Evolutionary conservation across 2,797 vertebrate species (phyloP), one percentile per base, ranked within the genome.

Genomic region (Enteromius argenteus): DNA sequence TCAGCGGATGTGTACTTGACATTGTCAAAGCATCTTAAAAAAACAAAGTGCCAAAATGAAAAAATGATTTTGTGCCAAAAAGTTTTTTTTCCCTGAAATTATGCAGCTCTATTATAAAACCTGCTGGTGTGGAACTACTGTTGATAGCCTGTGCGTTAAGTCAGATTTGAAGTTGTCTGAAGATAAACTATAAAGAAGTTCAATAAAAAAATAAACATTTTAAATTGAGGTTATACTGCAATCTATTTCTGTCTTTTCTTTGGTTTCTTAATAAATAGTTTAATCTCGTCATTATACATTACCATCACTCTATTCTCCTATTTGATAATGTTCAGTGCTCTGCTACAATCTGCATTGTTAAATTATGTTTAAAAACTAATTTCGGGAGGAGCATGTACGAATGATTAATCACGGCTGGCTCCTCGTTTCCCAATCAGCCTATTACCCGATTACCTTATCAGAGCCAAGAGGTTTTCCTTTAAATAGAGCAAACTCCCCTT

Each of bases 31-130:
- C 67, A 75, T 88, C 84, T 53, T 81, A 37, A 74, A 84, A 75
- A 79, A 44, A 71, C 69, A 86, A 90, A 84, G 79, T 87, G 88
- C 88, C 73, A 85, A 90, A 86, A 62, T 73, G 74, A 66, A 79
- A 74, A 5, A 81, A 68, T 46, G 19, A 46, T 83, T 60, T 84
- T 83, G 84, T 89, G 86, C 81, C 79, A 81, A 85, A 64, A 83
- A 49, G 32, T 32, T 74, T 35, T 64, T 19, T 49, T 21, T 10
- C n/a, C 15, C 15, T 30, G 15, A 60, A 85, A 85, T 79, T 69
- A 68, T 86, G 85, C 81, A 84, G 68, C 5, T 68, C 79, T 85
- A 77, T 81, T 66, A 80, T 80, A 81, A 84, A 88, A 71, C 49
- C 19, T 84, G 44, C 44, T 64, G 72, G 67, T 81, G 56, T 84